Evolutionary conservation across 1,140 invertebrate genomes (phyloP).

Genomic region (Drosophila nigrodunni): DNA sequence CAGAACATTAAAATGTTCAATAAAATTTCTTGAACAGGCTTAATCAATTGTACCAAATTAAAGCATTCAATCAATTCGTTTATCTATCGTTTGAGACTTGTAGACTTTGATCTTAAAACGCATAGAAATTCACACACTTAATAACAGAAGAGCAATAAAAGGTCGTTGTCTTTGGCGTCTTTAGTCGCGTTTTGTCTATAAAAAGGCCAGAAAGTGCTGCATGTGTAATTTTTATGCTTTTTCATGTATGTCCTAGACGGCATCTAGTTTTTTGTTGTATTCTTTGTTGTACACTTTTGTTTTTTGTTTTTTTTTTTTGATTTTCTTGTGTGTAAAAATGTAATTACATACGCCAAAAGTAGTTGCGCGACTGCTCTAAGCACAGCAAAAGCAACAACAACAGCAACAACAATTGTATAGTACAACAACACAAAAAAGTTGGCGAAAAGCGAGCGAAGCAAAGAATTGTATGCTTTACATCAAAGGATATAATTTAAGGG

Average conservation of each 20-base stretch:
- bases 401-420: conserved; percentile 26
- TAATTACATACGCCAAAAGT: conserved; percentile 81
- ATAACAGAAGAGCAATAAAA: neutral
- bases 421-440: conserved; percentile 20
- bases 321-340: conserved; percentile 65
- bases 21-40: neutral
- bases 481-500: conserved; percentile 82
- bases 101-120: neutral
- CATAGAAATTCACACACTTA: neutral
- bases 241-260: conserved; percentile 49
- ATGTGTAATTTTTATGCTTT: conserved; percentile 78
- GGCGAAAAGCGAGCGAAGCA: conserved; percentile 33
- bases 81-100: neutral
- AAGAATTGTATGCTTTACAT: conserved; percentile 77
- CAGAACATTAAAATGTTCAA: conserved; percentile 9
- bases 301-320: conserved; percentile 49
- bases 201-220: conserved; percentile 69
- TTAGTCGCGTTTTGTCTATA: conserved; percentile 35
- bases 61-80: neutral
- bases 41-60: conserved; percentile 5
- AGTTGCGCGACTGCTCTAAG: conserved; percentile 56
- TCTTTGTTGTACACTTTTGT: neutral
- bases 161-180: conserved; percentile 5
- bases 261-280: conserved; percentile 33
- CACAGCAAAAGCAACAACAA: conserved; percentile 20